Evolutionary conservation across 2,113 vertebrate species (phyloP), one percentile per base, ranked within the genome.

Genomic region (Gymnogyps californianus): DNA sequence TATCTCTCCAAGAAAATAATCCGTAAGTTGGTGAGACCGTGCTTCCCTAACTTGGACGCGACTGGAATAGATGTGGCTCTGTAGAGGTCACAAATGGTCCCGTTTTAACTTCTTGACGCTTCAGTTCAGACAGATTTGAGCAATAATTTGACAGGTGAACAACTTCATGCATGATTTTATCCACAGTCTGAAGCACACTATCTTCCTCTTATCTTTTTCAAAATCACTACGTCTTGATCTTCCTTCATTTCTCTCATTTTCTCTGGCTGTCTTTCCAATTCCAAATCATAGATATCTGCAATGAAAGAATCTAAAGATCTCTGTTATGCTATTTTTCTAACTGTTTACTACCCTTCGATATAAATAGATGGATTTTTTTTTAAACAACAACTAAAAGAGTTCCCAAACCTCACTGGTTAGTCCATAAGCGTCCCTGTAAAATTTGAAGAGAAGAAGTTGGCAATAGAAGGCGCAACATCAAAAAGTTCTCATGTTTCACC

Each of bases 71-170:
- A 12, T 1, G 15, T 14, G 54, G 15, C 25, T 81, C 40, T 24
- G 24, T 0, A 11, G 13, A 55, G 26, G 24, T 24, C 31, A 57
- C 52, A 78, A 74, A 46, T 1, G 4, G 47, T 28, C n/a, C 47
- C 0, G 0, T 54, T 46, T 29, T 25, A 71, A 64, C 36, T 38
- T 36, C 52, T 51, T 54, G 11, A 5, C 24, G 9, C 34, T 83
- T 66, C 11, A 42, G 16, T 21, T 55, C 67, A 58, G 58, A 16
- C 15, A 38, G 38, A 87, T 69, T 31, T 64, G 25, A 79, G 70
- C 52, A 62, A 51, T 34, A 38, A 11, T 61, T 67, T 20, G 9
- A 40, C 9, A 59, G 5, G 19, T 24, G 38, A 94, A 38, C 10
- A 59, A 57, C 10, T 57, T 52, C 24, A 29, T 13, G 13, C 17